phyloP scores from a whole-genome alignment of 1,140 invertebrate genomes.

The Pogonomyrmex barbatus region DNA sequence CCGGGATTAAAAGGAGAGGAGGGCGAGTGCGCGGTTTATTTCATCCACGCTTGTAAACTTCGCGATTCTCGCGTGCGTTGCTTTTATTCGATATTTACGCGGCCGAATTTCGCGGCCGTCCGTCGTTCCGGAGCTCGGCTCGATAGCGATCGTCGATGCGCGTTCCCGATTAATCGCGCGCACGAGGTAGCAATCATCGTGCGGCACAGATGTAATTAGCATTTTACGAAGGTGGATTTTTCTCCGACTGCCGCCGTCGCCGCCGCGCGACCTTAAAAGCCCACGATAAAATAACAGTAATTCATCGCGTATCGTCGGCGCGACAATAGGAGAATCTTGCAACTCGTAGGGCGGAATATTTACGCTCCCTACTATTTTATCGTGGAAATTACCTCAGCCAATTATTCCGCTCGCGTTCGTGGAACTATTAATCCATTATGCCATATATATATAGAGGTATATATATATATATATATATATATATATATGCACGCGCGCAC shows the following conservation, averaged over 20 bases:
- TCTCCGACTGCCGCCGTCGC: not conserved
- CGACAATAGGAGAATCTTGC: not conserved
- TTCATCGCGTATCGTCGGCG: not conserved
- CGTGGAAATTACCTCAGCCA: conserved; percentile 8
- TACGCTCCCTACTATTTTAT: not conserved
- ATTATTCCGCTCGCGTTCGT: not conserved
- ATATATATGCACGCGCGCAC: no score
- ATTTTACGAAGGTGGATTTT: conserved; percentile 46
- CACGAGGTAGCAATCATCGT: conserved; percentile 35
- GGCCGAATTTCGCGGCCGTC: not conserved
- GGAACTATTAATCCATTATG: not conserved
- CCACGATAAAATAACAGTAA: not conserved
- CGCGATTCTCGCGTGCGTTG: not conserved
- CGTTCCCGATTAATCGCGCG: conserved; percentile 8
- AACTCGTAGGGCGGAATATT: not conserved
- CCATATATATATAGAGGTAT: not conserved
- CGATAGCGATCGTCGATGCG: conserved; percentile 36
- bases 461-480: no score
- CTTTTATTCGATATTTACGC: conserved; percentile 24
- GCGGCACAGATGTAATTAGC: conserved; percentile 18
- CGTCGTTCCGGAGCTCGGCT: not conserved
- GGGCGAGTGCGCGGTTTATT: not conserved
- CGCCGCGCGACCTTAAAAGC: conserved; percentile 20
- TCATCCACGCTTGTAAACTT: conserved; percentile 2
- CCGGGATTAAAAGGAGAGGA: conserved; percentile 7